Conservation (phyloP, 2,113 vertebrate species). For the Agapornis roseicollis region DNA sequence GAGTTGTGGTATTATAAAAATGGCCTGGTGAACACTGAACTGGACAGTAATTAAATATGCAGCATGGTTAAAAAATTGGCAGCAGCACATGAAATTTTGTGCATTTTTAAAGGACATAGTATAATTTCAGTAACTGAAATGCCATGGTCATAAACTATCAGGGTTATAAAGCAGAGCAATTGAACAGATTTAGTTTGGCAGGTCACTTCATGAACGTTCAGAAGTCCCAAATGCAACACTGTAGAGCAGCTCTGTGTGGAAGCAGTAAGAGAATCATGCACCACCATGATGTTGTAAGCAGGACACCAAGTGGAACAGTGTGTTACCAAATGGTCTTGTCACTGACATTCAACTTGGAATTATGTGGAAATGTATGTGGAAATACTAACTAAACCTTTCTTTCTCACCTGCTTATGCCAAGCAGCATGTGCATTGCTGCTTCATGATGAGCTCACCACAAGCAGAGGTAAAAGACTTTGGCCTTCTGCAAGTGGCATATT, state of each 20-base stretch:
- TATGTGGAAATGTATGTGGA: background rate
- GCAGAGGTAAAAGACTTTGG: background rate
- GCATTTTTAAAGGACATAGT: background rate
- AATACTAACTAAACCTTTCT: background rate
- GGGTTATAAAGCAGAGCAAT: background rate
- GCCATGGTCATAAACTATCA: background rate
- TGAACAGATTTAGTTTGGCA: background rate
- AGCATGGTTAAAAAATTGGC: background rate
- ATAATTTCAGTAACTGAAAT: background rate
- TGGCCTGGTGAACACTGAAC: conserved; percentile 98
- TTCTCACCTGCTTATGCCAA: background rate
- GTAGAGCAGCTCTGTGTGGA: background rate
- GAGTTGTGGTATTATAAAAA: conserved; percentile 93
- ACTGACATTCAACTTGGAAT: background rate
- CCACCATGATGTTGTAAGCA: background rate
- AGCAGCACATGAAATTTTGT: background rate
- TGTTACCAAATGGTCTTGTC: background rate
- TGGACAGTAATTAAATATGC: conserved; percentile 42
- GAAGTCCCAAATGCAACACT: background rate
- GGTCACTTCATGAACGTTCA: background rate
- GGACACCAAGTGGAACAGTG: background rate
- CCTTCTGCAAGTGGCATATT: background rate
- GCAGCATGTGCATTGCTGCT: background rate
- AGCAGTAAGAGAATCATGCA: background rate
- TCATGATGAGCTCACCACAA: background rate